Conservation (phyloP, 2,797 vertebrate species). For the Poecile montanus region DNA sequence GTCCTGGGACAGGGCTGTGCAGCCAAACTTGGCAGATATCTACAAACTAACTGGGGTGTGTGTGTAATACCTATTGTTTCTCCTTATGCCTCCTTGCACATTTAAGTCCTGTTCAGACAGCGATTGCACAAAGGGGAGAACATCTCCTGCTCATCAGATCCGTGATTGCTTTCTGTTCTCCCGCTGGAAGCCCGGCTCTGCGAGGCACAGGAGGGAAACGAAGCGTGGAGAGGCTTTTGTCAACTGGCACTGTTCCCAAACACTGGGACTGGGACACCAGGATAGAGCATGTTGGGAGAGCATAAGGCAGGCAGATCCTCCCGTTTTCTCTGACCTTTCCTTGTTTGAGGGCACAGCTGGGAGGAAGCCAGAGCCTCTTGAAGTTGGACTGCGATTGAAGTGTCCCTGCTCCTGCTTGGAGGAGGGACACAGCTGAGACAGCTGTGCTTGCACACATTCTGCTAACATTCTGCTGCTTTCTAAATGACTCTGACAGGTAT, state of each 20-base stretch:
- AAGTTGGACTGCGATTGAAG: background rate
- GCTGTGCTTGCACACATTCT: background rate
- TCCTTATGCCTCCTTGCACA: background rate
- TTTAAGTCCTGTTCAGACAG: background rate
- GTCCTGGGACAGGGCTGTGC: background rate
- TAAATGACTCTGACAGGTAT: background rate
- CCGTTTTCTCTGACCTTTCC: fast-evolving
- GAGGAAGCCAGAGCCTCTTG: background rate
- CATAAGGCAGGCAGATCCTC: background rate
- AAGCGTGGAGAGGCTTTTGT: background rate
- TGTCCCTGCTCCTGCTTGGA: background rate
- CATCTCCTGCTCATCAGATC: background rate
- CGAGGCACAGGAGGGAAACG: background rate
- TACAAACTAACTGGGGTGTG: fast-evolving
- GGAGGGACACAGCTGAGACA: background rate
- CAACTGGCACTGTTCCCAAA: background rate
- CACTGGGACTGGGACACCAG: background rate
- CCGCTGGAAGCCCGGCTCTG: background rate
- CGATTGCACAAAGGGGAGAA: background rate
- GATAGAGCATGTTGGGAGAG: background rate
- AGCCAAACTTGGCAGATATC: background rate
- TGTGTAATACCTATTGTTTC: fast-evolving
- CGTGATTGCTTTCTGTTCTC: background rate
- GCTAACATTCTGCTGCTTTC: background rate
- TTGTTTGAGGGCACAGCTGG: background rate